These are phyloP conservation scores for Lasius platythorax DNA, from an alignment of 2,888 invertebrate species.

Conservation along the genomic window DNA sequence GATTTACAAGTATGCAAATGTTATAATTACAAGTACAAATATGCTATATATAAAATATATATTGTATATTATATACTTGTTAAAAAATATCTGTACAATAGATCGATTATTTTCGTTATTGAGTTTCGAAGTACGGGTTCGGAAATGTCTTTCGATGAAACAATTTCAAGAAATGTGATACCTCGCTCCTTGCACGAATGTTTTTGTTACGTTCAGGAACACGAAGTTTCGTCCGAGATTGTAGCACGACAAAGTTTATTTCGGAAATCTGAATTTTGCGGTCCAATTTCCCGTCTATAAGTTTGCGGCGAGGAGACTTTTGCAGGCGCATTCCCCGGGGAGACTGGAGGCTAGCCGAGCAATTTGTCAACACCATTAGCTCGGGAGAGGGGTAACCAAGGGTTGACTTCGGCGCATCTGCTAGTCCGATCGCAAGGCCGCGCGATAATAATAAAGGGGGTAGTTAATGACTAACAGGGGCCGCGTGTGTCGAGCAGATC, in stretches of 20 bases:
- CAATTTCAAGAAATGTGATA: background rate
- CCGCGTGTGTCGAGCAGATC: slow-evolving; percentile 58
- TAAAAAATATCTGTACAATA: background rate
- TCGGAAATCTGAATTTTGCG: slow-evolving; percentile 41
- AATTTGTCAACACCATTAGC: slow-evolving; percentile 86
- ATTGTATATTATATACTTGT: slow-evolving; percentile 11
- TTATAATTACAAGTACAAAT: background rate
- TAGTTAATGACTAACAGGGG: slow-evolving; percentile 82
- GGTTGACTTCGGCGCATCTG: slow-evolving; percentile 85
- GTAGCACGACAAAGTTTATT: slow-evolving; percentile 32
- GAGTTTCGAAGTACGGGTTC: background rate
- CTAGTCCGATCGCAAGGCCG: slow-evolving; percentile 75
- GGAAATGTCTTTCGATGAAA: slow-evolving; percentile 5
- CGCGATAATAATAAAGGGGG: slow-evolving; percentile 85
- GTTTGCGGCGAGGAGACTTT: slow-evolving; percentile 69
- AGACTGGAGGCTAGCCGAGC: slow-evolving; percentile 83
- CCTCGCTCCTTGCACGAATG: background rate
- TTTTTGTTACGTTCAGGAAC: background rate
- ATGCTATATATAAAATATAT: background rate
- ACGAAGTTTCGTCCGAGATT: slow-evolving; percentile 5
- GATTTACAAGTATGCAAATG: background rate
- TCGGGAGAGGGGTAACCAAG: slow-evolving; percentile 74
- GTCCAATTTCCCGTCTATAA: slow-evolving; percentile 56
- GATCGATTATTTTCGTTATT: background rate
- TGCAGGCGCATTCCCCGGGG: slow-evolving; percentile 77